Percentiles rank a stretch among this genome's conserved stretches.
Evolutionary conservation across 92 coral and sea anemone genomes (phyloP).

Genomic region (Epizoanthus fatuus): DNA sequence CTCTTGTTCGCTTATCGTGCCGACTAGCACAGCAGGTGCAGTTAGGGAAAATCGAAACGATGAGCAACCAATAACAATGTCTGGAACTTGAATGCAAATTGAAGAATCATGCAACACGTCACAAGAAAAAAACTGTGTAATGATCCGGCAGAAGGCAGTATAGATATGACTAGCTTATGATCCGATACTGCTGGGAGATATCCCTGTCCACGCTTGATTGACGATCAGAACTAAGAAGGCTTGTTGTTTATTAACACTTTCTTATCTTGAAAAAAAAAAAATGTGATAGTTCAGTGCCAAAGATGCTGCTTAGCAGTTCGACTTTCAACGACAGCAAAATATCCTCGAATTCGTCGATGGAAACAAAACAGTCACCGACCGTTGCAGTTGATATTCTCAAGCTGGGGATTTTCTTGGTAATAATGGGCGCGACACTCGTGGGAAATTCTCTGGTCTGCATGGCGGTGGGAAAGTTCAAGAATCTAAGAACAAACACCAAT

Average conservation of each 20-base stretch:
- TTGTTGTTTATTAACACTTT: background rate
- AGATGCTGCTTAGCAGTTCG: background rate
- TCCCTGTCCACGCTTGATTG: background rate
- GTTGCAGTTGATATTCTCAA: slow-evolving; percentile 47
- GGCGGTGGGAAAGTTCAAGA: slow-evolving; percentile 72
- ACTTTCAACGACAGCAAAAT: background rate
- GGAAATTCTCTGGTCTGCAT: slow-evolving; percentile 85
- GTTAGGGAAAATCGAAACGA: background rate
- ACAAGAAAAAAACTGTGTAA: no score
- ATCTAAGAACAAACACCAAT: slow-evolving; percentile 84
- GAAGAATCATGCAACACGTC: background rate
- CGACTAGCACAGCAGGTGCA: slow-evolving; percentile 1
- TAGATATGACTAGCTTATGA: background rate
- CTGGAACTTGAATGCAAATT: background rate
- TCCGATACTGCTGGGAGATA: background rate
- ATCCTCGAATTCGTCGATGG: slow-evolving; percentile 1
- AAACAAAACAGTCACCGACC: background rate
- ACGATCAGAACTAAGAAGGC: background rate
- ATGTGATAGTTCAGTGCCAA: background rate
- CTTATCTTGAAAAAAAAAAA: background rate
- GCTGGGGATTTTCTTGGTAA: slow-evolving; percentile 56
- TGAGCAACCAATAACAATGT: background rate
- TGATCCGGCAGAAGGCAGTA: background rate
- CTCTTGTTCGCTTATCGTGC: background rate
- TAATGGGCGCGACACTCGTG: slow-evolving; percentile 73